phyloP scores from a whole-genome alignment of 2,797 vertebrate genomes.

The Gorsachius magnificus region DNA sequence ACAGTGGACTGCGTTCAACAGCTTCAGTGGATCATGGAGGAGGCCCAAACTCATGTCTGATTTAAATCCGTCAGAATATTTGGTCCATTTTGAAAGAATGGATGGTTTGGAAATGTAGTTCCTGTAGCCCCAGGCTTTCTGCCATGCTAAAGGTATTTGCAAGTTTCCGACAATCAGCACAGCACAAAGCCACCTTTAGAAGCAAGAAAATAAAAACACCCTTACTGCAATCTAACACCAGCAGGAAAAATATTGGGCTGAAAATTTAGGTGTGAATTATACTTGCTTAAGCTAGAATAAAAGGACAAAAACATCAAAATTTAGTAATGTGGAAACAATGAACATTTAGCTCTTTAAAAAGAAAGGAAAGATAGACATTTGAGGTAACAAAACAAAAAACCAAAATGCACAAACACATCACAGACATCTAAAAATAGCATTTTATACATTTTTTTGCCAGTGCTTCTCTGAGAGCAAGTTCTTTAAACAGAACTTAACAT shows the following conservation, averaged over 20 bases:
- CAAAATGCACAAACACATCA: constrained; percentile 78
- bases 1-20: background rate
- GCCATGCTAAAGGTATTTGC: constrained; percentile 1
- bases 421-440: constrained; percentile 77
- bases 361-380: constrained; percentile 58
- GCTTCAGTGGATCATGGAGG: background rate
- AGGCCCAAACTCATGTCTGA: background rate
- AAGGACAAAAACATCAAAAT: constrained; percentile 53
- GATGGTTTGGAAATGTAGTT: constrained; percentile 15
- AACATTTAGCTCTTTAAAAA: constrained; percentile 50
- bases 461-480: constrained; percentile 87
- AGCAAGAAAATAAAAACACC: constrained; percentile 21
- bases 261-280: constrained; percentile 26
- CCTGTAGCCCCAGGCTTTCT: background rate
- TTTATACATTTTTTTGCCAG: constrained; percentile 81
- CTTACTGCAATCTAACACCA: constrained; percentile 10
- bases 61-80: background rate
- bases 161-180: background rate
- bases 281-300: constrained; percentile 56
- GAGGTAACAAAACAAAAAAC: constrained; percentile 76
- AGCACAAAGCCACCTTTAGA: constrained; percentile 32
- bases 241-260: constrained; percentile 27
- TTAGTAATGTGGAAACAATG: constrained; percentile 44
- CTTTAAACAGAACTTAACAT: constrained; percentile 95
- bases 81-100: constrained; percentile 52